These are phyloP conservation scores for Theristus sp. DNA, from an alignment of 2,888 invertebrate species.

Conservation along the genomic window DNA sequence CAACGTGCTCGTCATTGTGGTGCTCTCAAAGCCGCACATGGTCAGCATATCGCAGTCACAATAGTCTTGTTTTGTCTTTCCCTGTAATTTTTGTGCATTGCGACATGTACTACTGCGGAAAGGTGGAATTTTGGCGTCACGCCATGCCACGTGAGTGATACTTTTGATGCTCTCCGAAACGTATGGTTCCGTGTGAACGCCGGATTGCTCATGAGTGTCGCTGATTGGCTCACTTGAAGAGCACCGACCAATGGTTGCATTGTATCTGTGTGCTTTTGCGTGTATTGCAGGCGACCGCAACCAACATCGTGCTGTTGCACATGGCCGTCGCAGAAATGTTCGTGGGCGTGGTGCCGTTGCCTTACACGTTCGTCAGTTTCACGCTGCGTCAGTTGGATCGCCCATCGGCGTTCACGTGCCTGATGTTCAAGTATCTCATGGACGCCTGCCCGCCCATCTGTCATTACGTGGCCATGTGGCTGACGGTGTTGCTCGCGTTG, in stretches of 20 bases:
- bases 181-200: too few relatives aligned
- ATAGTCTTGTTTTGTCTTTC: too few relatives aligned
- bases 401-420: conserved; percentile 24
- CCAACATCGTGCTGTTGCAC: conserved; percentile 75
- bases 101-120: too few relatives aligned
- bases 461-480: conserved; percentile 82
- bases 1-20: conserved; percentile 72
- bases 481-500: conserved; percentile 68
- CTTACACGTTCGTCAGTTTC: conserved; percentile 50
- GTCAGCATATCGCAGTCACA: not conserved
- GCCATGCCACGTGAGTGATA: too few relatives aligned
- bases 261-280: not conserved
- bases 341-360: conserved; percentile 70
- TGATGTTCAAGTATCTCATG: conserved; percentile 24
- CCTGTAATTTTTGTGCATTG: too few relatives aligned
- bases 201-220: too few relatives aligned
- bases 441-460: conserved; percentile 41
- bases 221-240: not conserved
- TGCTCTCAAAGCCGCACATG: conserved; percentile 74
- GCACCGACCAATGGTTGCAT: not conserved
- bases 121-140: too few relatives aligned
- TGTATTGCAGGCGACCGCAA: too few relatives aligned
- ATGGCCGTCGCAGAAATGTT: conserved; percentile 90
- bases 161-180: too few relatives aligned
- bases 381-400: conserved; percentile 16